phyloP scores from a whole-genome alignment of 2,797 vertebrate species.

The Acropternis orthonyx region DNA sequence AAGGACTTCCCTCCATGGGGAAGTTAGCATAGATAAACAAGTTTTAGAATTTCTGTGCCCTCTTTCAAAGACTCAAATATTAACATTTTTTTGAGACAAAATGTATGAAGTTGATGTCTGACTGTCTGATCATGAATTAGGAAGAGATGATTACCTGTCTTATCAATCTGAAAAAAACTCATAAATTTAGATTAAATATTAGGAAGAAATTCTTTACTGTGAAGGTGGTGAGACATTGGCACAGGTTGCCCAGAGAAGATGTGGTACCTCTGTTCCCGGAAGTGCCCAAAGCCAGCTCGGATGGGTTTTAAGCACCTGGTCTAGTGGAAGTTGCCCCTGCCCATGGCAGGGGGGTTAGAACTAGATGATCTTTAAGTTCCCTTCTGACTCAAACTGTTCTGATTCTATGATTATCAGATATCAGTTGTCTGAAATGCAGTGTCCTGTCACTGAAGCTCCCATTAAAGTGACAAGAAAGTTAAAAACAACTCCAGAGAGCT shows the following conservation, averaged over 20 bases:
- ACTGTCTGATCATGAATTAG: not conserved
- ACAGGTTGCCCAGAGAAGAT: not conserved
- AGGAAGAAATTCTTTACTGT: not conserved
- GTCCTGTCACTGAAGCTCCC: not conserved
- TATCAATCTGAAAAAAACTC: not conserved
- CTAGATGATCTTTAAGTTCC: not conserved
- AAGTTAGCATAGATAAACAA: not conserved
- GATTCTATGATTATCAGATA: not conserved
- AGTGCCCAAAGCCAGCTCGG: not conserved
- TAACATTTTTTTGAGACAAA: not conserved
- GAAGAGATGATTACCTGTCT: not conserved
- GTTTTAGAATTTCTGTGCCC: not conserved
- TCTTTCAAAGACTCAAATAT: not conserved
- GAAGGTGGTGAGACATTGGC: not conserved
- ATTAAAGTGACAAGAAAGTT: not conserved
- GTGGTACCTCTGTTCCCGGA: not conserved
- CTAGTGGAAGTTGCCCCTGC: not conserved
- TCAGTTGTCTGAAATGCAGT: not conserved
- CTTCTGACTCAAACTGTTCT: not conserved
- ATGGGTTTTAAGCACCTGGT: not conserved
- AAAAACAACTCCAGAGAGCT: not conserved
- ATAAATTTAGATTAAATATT: not conserved
- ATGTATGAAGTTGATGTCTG: not conserved
- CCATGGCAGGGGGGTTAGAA: too few relatives aligned
- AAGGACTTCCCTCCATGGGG: not conserved